Base-by-base conservation (phyloP, 2,113 vertebrate genomes). In the Dicentrarchus labrax region DNA sequence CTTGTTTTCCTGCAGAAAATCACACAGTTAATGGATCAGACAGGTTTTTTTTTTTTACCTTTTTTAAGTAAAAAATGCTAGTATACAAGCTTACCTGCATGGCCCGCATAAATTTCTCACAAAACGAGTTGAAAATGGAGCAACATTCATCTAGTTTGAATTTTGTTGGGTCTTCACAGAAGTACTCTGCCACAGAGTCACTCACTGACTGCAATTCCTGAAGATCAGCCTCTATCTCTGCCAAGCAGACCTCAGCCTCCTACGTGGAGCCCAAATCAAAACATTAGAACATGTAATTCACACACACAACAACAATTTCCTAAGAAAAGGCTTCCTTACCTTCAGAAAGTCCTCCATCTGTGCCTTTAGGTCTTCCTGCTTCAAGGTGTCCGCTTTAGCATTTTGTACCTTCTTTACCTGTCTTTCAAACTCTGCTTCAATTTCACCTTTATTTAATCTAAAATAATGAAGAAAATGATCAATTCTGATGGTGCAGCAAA, bases 121-220 rank as follows among this genome's bases (percentile, higher is more conserved):
- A 95, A 82, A 96, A 96, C 8, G 92, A 94, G 48, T 92, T 68
- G 82, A 96, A 96, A 85, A 96, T 93, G 50, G 90, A 89, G 85
- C 94, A 96, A 69, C 95, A 96, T 51, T 96, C 95, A 38, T 96
- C 94, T 82, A 96, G 85, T 78, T 85, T 93, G 82, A 96, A 96
- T 59, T 89, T 92, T 24, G 22, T 68, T 12, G 94, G 89, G 5
- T 96, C 94, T 82, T 96, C 96, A 76, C 96, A 96, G 86, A 96
- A 95, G 89, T 95, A 96, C 22, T 94, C 93, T 0, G 95, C 95
- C 71, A 96, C 94, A 8, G 91, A 86, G 47, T 93, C 85, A 22
- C 86, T 95, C 41, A 92, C 61, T 0, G 85, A 71, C 78, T 90
- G 88, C 24, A 96, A 48, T 12, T 84, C 72, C 72, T 91, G 75